Evolutionary conservation across 2,888 invertebrate genomes (phyloP).

Genomic region (Ommatoiulus sabulosus): DNA sequence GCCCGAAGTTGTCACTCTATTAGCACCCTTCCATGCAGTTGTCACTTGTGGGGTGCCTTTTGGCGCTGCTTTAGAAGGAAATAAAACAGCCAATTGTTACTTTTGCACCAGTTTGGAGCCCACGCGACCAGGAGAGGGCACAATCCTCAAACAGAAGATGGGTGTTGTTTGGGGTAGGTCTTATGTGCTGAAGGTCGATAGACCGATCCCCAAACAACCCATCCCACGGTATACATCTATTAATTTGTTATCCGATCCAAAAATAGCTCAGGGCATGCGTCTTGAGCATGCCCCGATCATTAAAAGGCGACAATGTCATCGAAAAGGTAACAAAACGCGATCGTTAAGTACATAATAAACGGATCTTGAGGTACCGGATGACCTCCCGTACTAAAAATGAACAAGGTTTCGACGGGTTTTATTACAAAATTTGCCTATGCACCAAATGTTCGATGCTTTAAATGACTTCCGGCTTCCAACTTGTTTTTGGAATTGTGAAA

Average conservation of each 20-base stretch:
- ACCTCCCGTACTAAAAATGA: background rate
- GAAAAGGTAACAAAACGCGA: background rate
- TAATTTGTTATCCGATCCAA: background rate
- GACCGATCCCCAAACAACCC: background rate
- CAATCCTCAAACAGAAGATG: background rate
- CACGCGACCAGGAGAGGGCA: constrained; percentile 4
- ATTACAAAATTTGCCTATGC: background rate
- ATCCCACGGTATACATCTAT: background rate
- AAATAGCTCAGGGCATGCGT: background rate
- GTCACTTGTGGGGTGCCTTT: constrained; percentile 22
- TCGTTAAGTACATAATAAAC: constrained; percentile 11
- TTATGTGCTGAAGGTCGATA: constrained; percentile 8
- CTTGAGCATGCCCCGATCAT: background rate
- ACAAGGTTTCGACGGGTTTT: background rate
- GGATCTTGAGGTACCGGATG: background rate
- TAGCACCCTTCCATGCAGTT: background rate
- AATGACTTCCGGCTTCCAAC: too few species aligned
- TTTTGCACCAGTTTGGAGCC: constrained; percentile 8
- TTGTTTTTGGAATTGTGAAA: too few species aligned
- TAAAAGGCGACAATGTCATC: background rate
- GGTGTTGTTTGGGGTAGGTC: background rate
- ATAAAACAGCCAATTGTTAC: constrained; percentile 43
- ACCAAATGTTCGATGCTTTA: too few species aligned
- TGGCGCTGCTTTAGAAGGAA: background rate
- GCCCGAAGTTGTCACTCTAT: background rate